Base-by-base conservation (phyloP, 2,797 vertebrate species). In the Arctocebus calabarensis region DNA sequence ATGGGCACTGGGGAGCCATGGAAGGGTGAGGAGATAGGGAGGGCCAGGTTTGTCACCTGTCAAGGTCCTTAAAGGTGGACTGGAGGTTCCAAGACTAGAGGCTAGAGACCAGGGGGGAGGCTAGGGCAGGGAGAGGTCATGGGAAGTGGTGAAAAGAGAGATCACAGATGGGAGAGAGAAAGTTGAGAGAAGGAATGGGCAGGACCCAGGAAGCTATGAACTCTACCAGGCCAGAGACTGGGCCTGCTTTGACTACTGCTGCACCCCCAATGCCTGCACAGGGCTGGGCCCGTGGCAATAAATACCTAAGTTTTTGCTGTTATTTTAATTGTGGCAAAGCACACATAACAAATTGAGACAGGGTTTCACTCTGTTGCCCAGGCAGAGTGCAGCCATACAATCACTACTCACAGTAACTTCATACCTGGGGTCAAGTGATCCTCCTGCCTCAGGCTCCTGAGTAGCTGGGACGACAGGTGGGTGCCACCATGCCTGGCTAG, bases 401-500 rank as follows among this genome's bases (percentile, higher is more conserved):
- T 32, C 64, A 66, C n/a, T n/a, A 32, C 64, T 66, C 64, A 66
- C 62, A 32, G 64, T 8, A 32, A 66, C 32, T 32, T 66, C 64
- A 19, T 19, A 66, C 32, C 7, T 66, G 7, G 64, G 32, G 32
- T n/a, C 16, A n/a, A 66, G 32, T 8, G 7, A 19, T n/a, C 64
- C 32, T 66, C 64, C 16, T 66, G 64, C 32, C 64, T 66, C 64
- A 66, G 64, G 29, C 32, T 66, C 32, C 64, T 17, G 5, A 66
- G 64, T n/a, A 66, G 64, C 64, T n/a, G 32, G 32, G 32, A n/a
- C 17, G 3, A 66, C 64, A 66, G 64, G 32, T 32, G 32, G 8
- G 7, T 8, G 7, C 32, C 64, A n/a, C 32, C 32, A 8, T 1
- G 0, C 32, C 32, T 0, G 7, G 64, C 32, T 66, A 66, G 13